Base-by-base conservation (phyloP, 2,797 vertebrate genomes). In the Botia almorhae region DNA sequence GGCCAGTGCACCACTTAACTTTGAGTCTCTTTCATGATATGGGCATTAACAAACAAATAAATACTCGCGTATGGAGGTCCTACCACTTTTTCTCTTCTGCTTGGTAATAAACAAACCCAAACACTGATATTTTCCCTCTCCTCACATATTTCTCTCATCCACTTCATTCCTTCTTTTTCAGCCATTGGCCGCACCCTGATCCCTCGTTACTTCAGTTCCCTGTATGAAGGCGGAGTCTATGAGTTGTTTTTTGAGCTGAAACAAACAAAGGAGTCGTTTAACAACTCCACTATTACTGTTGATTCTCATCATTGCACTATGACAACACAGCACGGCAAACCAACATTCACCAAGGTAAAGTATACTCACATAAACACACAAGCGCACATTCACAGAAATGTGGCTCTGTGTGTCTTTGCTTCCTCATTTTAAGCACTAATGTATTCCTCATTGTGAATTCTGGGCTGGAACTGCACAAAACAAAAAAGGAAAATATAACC, bases 291-390 rank as follows among this genome's bases (percentile, higher is more conserved):
- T 1, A 96, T 99, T 84, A 98, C 97, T 0, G 95, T 99, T 2
- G 98, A 99, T 93, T 99, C 97, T 84, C 97, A 99, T 89, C 97
- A 99, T 92, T 99, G 98, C 91, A 99, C 96, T 88, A 99, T 99
- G 98, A 96, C 99, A 87, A 99, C 97, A 69, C 98, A 99, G 90
- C 98, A 99, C 0, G 98, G 98, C 91, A 99, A 99, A 86, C 98
- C 98, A 87, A 99, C 98, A 94, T 99, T 99, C 91, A 98, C 97
- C 89, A 97, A 99, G 97, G 97, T 96, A 84, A 74, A 67, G 79
- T 74, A 82, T 67, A 85, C 7, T 11, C 60, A 75, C 39, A 5
- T 5, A 33, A 3, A 19, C 70, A 60, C 7, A 51, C n/a, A 29
- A 58, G 69, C 65, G 67, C 58, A 48, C 43, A 39, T 46, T 56